Conservation (phyloP, 2,888 invertebrate genomes). For the Volucella inanis region DNA sequence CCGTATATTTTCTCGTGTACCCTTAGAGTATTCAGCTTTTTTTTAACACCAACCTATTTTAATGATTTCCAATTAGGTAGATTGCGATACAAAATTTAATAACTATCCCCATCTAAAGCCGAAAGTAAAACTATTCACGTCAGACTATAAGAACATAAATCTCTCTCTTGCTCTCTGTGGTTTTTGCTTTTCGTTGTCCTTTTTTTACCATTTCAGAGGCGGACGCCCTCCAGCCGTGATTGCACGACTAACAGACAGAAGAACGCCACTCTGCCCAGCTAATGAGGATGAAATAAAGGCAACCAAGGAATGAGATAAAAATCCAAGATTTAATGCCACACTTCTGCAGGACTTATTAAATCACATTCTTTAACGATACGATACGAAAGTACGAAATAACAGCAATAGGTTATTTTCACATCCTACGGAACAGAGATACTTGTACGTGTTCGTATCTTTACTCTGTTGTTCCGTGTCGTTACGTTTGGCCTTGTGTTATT, state of each 20-base stretch:
- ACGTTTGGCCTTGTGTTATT: background rate
- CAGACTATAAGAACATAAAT: constrained; percentile 66
- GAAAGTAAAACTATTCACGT: constrained; percentile 67
- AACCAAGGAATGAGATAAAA: constrained; percentile 73
- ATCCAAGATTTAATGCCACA: constrained; percentile 75
- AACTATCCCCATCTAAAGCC: constrained; percentile 48
- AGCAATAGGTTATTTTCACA: constrained; percentile 39
- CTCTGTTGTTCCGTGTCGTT: background rate
- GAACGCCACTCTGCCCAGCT: constrained; percentile 72
- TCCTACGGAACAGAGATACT: background rate
- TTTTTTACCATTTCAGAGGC: background rate
- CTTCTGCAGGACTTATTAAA: constrained; percentile 73
- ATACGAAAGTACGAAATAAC: constrained; percentile 5
- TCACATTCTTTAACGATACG: constrained; percentile 70
- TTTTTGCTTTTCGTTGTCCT: constrained; percentile 2
- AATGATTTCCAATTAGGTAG: constrained; percentile 62
- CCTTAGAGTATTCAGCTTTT: background rate
- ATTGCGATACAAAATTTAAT: constrained; percentile 60
- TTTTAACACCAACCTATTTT: constrained; percentile 44
- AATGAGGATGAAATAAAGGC: constrained; percentile 74
- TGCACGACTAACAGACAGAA: constrained; percentile 62
- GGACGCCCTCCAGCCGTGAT: constrained; percentile 32
- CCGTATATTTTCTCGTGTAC: background rate
- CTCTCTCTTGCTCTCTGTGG: constrained; percentile 20
- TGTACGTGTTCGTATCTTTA: too few relatives aligned